Evolutionary conservation across 1,140 invertebrate species (phyloP).

Genomic region (Diorhabda carinulata): DNA sequence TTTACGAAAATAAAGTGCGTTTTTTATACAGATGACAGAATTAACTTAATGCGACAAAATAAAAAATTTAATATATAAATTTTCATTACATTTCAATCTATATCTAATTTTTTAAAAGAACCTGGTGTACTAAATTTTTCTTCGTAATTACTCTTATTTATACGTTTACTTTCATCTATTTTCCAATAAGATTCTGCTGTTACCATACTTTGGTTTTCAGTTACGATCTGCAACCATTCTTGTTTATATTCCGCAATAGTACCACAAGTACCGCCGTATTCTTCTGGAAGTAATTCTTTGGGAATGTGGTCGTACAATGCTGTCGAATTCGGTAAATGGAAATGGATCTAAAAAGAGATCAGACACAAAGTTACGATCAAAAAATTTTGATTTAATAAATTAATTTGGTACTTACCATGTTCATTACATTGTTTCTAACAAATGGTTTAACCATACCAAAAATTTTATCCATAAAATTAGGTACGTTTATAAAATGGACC

Average conservation of each 20-base stretch:
- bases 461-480: constrained; percentile 60
- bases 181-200: constrained; percentile 33
- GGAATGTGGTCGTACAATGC: constrained; percentile 59
- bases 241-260: constrained; percentile 54
- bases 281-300: constrained; percentile 58
- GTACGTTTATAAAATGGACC: constrained; percentile 67
- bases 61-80: neutral
- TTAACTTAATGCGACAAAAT: no score
- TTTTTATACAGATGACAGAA: no score
- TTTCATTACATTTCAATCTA: constrained; percentile 25
- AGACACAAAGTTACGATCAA: neutral
- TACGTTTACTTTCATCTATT: constrained; percentile 40
- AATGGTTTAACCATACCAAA: constrained; percentile 61
- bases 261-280: constrained; percentile 62
- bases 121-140: constrained; percentile 47
- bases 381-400: neutral
- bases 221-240: constrained; percentile 49
- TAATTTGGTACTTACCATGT: constrained; percentile 50
- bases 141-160: constrained; percentile 29
- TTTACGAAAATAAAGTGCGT: no score
- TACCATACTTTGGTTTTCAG: neutral
- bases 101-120: constrained; percentile 51
- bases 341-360: constrained; percentile 45
- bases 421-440: constrained; percentile 60
- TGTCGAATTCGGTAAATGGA: constrained; percentile 58